Conservation (phyloP, 2,797 vertebrate genomes). For the Amblyraja radiata region DNA sequence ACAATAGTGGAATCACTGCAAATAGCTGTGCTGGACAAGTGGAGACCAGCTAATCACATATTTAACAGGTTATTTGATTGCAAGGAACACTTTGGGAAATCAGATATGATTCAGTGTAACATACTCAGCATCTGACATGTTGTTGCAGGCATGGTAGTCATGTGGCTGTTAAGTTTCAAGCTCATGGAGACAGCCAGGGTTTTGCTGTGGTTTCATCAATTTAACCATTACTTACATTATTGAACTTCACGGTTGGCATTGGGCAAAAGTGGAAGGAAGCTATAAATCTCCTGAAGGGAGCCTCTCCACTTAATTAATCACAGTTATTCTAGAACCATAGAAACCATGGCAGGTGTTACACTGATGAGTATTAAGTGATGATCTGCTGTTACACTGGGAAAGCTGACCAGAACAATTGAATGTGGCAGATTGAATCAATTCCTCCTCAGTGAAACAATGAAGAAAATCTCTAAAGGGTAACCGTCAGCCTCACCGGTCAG, state of each 20-base stretch:
- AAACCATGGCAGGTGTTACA: background rate
- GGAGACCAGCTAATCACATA: background rate
- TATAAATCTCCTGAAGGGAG: background rate
- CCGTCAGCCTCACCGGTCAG: background rate
- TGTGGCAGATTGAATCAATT: constrained; percentile 14
- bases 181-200: too few relatives aligned
- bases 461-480: constrained; percentile 40
- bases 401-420: background rate
- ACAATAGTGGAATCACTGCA: too few relatives aligned
- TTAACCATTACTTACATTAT: too few relatives aligned
- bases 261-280: too few relatives aligned
- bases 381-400: background rate
- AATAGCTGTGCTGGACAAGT: background rate
- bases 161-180: background rate
- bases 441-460: constrained; percentile 42
- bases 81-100: background rate
- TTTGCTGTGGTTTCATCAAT: background rate
- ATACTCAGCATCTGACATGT: background rate
- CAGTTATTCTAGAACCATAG: background rate
- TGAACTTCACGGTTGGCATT: background rate
- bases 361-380: background rate
- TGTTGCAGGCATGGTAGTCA: background rate
- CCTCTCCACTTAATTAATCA: background rate
- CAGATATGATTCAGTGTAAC: background rate
- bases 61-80: background rate